Evolutionary conservation across 2,797 vertebrate genomes (phyloP).

Genomic region (Brachymystax lenok): DNA sequence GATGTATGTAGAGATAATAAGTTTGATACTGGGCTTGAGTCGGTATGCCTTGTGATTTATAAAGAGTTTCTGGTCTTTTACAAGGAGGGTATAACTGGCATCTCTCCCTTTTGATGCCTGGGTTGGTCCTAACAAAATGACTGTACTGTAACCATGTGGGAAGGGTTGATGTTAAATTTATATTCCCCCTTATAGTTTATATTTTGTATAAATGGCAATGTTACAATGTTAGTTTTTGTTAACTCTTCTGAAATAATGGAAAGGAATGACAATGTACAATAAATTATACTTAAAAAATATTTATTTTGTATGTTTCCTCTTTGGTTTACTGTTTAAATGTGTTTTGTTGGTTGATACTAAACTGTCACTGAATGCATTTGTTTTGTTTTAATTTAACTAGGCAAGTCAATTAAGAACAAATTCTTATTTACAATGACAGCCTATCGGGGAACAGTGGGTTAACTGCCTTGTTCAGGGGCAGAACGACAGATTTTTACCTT

Average conservation of each 20-base stretch:
- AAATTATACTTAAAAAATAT: conserved; percentile 60
- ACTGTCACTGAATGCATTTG: neutral
- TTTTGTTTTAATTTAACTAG: no score
- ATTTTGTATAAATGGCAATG: conserved; percentile 78
- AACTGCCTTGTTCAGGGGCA: no score
- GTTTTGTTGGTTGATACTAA: neutral
- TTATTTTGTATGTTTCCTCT: conserved; percentile 28
- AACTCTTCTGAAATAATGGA: conserved; percentile 33
- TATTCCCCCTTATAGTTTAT: conserved; percentile 70
- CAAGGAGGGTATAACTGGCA: conserved; percentile 67
- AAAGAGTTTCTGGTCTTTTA: conserved; percentile 63
- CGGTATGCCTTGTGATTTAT: conserved; percentile 65
- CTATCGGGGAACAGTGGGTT: no score
- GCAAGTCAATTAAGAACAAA: no score
- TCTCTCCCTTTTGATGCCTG: conserved; percentile 42
- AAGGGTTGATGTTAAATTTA: conserved; percentile 65
- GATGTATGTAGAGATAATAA: conserved; percentile 51
- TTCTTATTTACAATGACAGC: no score
- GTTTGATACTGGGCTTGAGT: conserved; percentile 54
- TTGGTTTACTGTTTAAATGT: conserved; percentile 17
- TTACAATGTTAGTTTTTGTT: conserved; percentile 68
- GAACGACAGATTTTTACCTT: no score
- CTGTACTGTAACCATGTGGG: conserved; percentile 58
- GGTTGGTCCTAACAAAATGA: conserved; percentile 55
- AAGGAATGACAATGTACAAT: conserved; percentile 71